phyloP scores from a whole-genome alignment of 2,797 vertebrate species.

The Oryzias sinensis region DNA sequence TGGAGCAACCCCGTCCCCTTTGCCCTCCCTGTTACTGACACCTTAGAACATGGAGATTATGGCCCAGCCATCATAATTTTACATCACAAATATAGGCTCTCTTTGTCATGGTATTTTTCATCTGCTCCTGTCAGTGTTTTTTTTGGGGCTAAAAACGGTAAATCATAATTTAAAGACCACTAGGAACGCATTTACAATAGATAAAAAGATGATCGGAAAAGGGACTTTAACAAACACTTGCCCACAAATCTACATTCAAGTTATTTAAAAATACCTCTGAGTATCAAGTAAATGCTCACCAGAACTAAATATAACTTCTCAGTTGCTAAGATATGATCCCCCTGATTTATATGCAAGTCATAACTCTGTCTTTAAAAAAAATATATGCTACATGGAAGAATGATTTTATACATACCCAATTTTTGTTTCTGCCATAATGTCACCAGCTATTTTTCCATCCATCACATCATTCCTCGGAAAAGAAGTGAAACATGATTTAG shows the following conservation, averaged over 20 bases:
- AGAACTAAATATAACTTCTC: conserved; percentile 59
- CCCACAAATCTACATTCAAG: not conserved
- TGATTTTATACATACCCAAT: conserved; percentile 32
- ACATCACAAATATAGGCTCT: too few relatives aligned
- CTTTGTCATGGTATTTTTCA: too few relatives aligned
- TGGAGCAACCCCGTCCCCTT: too few relatives aligned
- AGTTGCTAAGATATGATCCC: conserved; percentile 60
- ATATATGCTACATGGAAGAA: conserved; percentile 21
- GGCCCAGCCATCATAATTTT: too few relatives aligned
- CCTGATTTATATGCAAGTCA: conserved; percentile 42
- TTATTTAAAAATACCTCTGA: conserved; percentile 16
- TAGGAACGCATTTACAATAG: too few relatives aligned
- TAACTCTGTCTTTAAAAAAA: conserved; percentile 27
- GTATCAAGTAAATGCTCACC: conserved; percentile 29
- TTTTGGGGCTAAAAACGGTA: too few relatives aligned
- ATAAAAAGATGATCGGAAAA: too few relatives aligned
- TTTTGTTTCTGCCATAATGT: conserved; percentile 14
- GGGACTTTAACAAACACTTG: too few relatives aligned
- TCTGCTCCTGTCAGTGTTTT: too few relatives aligned
- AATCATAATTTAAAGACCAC: too few relatives aligned
- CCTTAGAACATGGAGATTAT: too few relatives aligned
- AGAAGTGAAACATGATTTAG: conserved; percentile 20
- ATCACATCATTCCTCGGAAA: conserved; percentile 17
- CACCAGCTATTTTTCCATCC: conserved; percentile 18
- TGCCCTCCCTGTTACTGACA: too few relatives aligned